A percentile compares a stretch with the other conserved stretches of the same genome.
These are phyloP conservation scores for Lates japonicus DNA, from an alignment of 2,797 vertebrate species.

Conservation along the genomic window DNA sequence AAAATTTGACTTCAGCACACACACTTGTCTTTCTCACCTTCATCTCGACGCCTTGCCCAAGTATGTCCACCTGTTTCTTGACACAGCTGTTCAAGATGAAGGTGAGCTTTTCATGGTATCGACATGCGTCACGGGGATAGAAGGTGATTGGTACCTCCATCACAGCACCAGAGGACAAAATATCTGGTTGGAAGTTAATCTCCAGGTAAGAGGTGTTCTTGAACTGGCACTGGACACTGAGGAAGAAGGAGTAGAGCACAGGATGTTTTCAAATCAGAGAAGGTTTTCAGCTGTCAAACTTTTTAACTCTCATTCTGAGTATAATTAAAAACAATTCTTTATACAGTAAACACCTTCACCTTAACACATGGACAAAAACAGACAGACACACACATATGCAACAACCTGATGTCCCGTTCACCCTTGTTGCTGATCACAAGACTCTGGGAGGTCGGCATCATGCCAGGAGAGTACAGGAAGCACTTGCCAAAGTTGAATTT, in stretches of 20 bases:
- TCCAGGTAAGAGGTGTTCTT: constrained; percentile 82
- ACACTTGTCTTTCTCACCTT: constrained; percentile 83
- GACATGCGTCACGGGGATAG: constrained; percentile 84
- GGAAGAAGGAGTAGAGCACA: not conserved
- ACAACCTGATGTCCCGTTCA: constrained; percentile 80
- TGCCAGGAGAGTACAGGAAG: constrained; percentile 87
- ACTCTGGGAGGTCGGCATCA: constrained; percentile 80
- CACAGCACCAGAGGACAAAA: constrained; percentile 83
- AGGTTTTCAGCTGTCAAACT: not conserved
- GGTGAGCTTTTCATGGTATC: constrained; percentile 86
- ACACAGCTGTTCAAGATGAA: constrained; percentile 89
- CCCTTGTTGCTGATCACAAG: constrained; percentile 89
- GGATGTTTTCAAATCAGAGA: not conserved
- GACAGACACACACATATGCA: not conserved
- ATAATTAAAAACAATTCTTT: not conserved
- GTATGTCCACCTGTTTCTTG: constrained; percentile 85
- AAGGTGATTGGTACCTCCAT: constrained; percentile 88
- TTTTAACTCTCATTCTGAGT: not conserved
- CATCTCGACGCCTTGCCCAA: constrained; percentile 89
- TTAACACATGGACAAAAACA: not conserved
- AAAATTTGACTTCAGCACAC: not conserved
- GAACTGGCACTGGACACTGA: constrained; percentile 89
- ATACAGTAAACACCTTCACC: not conserved
- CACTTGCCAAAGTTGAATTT: constrained; percentile 90
- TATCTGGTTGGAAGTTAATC: constrained; percentile 77